A percentile compares a stretch with the other conserved stretches of the same genome.
These are phyloP conservation scores for Xenentodon cancila DNA, from an alignment of 2,797 vertebrate species.

Conservation along the genomic window DNA sequence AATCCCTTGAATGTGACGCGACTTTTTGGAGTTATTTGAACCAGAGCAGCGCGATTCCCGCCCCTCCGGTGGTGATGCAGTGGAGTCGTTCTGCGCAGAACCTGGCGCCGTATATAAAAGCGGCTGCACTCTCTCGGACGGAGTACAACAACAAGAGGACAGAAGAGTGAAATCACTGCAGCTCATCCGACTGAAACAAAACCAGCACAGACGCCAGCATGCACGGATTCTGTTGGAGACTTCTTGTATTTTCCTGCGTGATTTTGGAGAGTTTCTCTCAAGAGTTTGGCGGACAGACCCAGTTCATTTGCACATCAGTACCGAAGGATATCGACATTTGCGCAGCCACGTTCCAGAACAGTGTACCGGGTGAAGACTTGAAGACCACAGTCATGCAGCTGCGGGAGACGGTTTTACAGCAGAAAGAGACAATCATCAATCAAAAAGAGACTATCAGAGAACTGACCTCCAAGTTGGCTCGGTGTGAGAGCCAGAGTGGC, in stretches of 20 bases:
- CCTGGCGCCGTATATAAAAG: constrained; percentile 82
- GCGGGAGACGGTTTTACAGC: constrained; percentile 94
- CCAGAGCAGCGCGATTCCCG: constrained; percentile 77
- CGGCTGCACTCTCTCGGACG: constrained; percentile 77
- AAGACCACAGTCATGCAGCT: constrained; percentile 93
- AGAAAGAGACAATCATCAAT: constrained; percentile 96
- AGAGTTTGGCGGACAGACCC: constrained; percentile 89
- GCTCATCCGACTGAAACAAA: constrained; percentile 4
- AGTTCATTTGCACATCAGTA: constrained; percentile 97
- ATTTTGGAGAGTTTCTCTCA: constrained; percentile 82
- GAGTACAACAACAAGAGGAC: constrained; percentile 76
- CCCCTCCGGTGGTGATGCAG: constrained; percentile 80
- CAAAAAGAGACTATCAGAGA: constrained; percentile 96
- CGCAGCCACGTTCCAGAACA: constrained; percentile 88
- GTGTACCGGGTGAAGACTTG: constrained; percentile 89
- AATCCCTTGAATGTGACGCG: constrained; percentile 64
- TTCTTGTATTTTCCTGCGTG: constrained; percentile 82
- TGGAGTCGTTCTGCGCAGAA: constrained; percentile 78
- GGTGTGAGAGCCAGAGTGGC: constrained; percentile 93
- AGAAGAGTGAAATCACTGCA: constrained; percentile 45
- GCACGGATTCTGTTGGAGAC: constrained; percentile 80
- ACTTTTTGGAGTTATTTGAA: constrained; percentile 68
- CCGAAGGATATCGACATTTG: constrained; percentile 96
- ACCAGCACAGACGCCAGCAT: constrained; percentile 50
- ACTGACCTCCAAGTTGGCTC: constrained; percentile 92